Base-by-base conservation (phyloP, 2,113 vertebrate species). In the Excalfactoria chinensis region DNA sequence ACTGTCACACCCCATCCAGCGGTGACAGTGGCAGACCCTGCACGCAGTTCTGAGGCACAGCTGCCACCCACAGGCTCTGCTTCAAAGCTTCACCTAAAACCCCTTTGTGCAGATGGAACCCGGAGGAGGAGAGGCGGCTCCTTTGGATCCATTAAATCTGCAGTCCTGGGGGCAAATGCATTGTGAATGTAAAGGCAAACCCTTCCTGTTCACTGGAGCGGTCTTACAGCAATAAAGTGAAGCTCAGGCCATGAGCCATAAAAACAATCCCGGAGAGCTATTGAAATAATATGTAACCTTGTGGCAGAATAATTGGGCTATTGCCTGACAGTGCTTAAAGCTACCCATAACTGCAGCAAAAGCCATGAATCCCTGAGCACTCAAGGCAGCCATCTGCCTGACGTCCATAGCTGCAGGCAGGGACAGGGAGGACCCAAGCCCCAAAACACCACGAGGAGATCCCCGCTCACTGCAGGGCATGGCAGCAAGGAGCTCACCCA, bases 201-300 rank as follows among this genome's bases (percentile, higher is more conserved):
- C 82, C 82, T 22, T 70, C 59, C 84, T 72, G 66, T 43, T 84
- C 86, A 18, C 77, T 72, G 93, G 55, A 55, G 66, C 43, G 56
- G 6, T 55, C 90, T 94, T 67, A 55, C 51, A 71, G 59, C 72
- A 71, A 69, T 67, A 64, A 89, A 83, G 76, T 11, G n/a, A 83
- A 89, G 93, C 80, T 84, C 59, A 83, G 85, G 41, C 0, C 4
- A 82, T 19, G 69, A 91, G 79, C 82, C 74, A 59, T 76, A 80
- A 91, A 93, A 93, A 73, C 46, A 80, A 51, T 46, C 32, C 56
- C 35, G 37, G 72, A 85, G 51, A 89, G 78, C 69, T 72, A 40
- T 53, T 35, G 73, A 66, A 93, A 81, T 48, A 64, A 89, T 67
- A 48, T 0, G 13, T 9, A 14, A 59, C 59, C 84, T 60, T 59